These are phyloP conservation scores for Etia nguti DNA, from an alignment of 2,113 vertebrate species.

Conservation along the genomic window DNA sequence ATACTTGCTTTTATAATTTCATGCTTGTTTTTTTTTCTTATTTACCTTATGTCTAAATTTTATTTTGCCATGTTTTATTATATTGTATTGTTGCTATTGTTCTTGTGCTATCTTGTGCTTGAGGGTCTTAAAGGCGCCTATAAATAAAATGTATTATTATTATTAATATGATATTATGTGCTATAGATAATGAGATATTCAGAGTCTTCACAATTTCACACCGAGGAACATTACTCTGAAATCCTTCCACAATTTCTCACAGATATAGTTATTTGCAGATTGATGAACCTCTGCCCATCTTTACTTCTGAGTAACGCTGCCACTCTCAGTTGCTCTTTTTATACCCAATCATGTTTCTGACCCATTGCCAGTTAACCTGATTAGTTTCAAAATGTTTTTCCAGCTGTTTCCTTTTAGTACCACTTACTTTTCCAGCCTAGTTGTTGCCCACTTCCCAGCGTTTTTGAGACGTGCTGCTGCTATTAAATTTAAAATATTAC, in stretches of 20 bases:
- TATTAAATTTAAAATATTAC: background rate
- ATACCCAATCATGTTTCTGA: background rate
- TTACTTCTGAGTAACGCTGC: background rate
- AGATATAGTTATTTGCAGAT: background rate
- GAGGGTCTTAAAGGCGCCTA: too few species aligned
- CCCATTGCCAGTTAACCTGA: background rate
- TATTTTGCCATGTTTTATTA: too few species aligned
- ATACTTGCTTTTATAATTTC: too few species aligned
- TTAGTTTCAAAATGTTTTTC: background rate
- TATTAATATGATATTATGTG: too few species aligned
- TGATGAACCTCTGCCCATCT: background rate
- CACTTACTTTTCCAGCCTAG: background rate
- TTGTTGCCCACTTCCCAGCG: background rate
- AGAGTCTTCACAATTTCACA: background rate
- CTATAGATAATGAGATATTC: background rate
- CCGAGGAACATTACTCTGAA: background rate
- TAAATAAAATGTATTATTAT: too few species aligned
- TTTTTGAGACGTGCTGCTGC: background rate
- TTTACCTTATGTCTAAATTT: too few species aligned
- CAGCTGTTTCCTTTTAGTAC: background rate
- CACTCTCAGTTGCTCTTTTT: background rate
- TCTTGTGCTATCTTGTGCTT: too few species aligned
- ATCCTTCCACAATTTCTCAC: background rate
- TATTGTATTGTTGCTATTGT: too few species aligned
- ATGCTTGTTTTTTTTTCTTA: too few species aligned